Base-by-base conservation (phyloP, 2,797 vertebrate genomes). In the Erpetoichthys calabaricus region DNA sequence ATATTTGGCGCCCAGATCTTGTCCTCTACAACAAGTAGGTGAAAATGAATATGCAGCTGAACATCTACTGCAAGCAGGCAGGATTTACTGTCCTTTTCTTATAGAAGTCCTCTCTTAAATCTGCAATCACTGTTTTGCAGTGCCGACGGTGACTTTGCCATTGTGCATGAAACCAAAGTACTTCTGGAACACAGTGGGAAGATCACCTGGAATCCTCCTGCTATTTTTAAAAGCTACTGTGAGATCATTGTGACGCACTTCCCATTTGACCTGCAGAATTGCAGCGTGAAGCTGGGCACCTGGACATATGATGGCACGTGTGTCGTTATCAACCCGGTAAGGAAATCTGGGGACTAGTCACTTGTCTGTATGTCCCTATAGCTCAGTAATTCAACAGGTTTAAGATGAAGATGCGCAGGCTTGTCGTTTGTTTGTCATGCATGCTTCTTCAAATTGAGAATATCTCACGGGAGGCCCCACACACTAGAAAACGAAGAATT, bases 141-240 rank as follows among this genome's bases (percentile, higher is more conserved):
- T 51, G 94, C 94, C 43, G 90, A 98, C 0, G 95, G 94, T 1
- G 89, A 95, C 71, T 98, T 98, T 63, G 91, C 92, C 65, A 98
- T 98, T 10, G 90, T 92, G 63, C 91, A 97, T 55, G 81, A 89
- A 71, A 98, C 94, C 41, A 98, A 94, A 77, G 90, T 91, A 45
- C 82, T 96, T 57, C 64, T 98, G 83, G 89, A 97, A 66, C 61
- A 96, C 74, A 91, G 78, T 0, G 95, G 95, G 42, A 69, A 67
- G 68, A 92, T 98, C 65, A 91, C 83, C 0, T 98, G 95, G 95
- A 93, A 87, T 4, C 95, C 95, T 7, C 95, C 95, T 0, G 94
- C 94, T 70, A 98, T 98, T 76, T 98, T 92, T 62, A 98, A 98
- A 80, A 98, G 94, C 68, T 98, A 98, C 82, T 98, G 95, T 64